phyloP scores from a whole-genome alignment of 2,797 vertebrate genomes.

The Smutsia temminckii region DNA sequence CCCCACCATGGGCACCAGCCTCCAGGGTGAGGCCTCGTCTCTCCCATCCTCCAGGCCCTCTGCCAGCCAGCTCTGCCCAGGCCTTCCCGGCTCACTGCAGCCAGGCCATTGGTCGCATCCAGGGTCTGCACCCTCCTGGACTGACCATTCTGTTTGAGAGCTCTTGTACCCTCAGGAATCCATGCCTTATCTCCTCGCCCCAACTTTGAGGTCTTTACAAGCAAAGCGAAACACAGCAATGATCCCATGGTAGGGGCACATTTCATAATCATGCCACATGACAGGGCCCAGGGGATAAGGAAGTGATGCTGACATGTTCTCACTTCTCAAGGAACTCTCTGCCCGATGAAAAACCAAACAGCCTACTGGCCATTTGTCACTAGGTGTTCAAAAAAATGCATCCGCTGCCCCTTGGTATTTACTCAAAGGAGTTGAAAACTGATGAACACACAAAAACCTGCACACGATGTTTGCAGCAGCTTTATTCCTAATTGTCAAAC shows the following conservation, averaged over 20 bases:
- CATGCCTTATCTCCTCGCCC: background rate
- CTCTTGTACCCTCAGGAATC: background rate
- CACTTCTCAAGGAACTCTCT: background rate
- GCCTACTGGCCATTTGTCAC: background rate
- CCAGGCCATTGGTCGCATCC: too few relatives aligned
- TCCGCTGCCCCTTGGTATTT: background rate
- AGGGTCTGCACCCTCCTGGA: background rate
- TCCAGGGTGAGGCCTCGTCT: rapidly evolving
- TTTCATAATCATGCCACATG: background rate
- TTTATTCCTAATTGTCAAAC: background rate
- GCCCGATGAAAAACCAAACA: background rate
- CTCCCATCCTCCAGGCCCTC: background rate
- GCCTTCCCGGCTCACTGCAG: background rate
- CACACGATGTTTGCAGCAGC: background rate
- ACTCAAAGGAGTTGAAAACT: background rate
- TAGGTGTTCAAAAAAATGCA: background rate
- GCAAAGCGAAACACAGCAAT: rapidly evolving
- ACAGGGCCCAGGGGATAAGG: background rate
- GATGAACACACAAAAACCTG: background rate
- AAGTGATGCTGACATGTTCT: background rate
- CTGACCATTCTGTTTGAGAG: too few relatives aligned
- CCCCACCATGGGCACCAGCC: rapidly evolving
- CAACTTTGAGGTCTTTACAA: background rate
- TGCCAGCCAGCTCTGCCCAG: rapidly evolving
- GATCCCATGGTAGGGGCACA: background rate